These are phyloP conservation scores for Drosophila atripex DNA, from an alignment of 2,888 invertebrate genomes.

Conservation along the genomic window DNA sequence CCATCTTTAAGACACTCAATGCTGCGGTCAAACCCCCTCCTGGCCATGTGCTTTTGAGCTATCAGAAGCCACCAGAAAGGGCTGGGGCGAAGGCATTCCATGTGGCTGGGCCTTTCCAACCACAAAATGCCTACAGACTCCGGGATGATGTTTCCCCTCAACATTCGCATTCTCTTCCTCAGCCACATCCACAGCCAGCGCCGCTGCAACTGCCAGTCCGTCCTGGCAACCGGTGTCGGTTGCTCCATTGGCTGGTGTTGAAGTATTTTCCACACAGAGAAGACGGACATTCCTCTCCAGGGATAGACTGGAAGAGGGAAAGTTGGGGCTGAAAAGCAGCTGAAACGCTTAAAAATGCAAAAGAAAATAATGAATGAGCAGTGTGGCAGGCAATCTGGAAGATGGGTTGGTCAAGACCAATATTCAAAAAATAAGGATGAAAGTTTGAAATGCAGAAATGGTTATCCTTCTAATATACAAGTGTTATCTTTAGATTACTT, in stretches of 20 bases:
- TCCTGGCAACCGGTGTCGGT: slow-evolving; percentile 10
- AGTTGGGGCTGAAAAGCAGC: slow-evolving; percentile 8
- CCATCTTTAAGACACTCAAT: slow-evolving; percentile 77
- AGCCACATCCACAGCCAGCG: slow-evolving; percentile 1
- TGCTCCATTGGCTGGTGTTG: slow-evolving; percentile 19
- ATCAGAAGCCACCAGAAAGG: slow-evolving; percentile 21
- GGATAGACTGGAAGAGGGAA: background rate
- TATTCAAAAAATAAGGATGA: slow-evolving; percentile 15
- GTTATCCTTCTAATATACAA: background rate
- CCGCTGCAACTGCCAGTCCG: slow-evolving; percentile 38
- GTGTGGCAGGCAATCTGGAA: slow-evolving; percentile 1
- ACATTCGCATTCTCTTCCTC: slow-evolving; percentile 20
- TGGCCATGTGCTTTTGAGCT: slow-evolving; percentile 39
- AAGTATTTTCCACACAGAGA: slow-evolving; percentile 33
- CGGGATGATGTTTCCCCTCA: slow-evolving; percentile 33
- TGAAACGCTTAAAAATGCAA: slow-evolving; percentile 29
- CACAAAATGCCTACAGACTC: slow-evolving; percentile 65
- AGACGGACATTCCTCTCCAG: slow-evolving; percentile 23
- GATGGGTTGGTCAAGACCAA: slow-evolving; percentile 5
- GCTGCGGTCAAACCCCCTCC: slow-evolving; percentile 55
- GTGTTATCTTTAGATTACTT: too few species aligned
- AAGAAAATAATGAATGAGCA: slow-evolving; percentile 30
- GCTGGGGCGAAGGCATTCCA: slow-evolving; percentile 62
- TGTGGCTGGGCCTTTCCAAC: slow-evolving; percentile 62
- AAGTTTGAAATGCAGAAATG: slow-evolving; percentile 9